Conservation (phyloP, 1,140 invertebrate species). For the Marisa cornuarietis region DNA sequence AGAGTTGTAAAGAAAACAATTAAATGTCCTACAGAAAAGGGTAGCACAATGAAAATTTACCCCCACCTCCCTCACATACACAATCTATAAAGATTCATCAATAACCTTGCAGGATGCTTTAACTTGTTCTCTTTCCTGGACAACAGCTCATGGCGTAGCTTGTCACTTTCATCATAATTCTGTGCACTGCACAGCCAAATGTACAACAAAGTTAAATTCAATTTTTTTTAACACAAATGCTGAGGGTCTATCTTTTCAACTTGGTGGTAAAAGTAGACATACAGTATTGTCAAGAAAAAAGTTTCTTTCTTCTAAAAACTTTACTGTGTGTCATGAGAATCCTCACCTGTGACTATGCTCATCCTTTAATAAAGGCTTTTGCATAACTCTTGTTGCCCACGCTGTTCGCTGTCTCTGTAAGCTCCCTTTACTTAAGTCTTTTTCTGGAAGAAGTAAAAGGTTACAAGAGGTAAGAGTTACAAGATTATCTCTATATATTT, state of each 20-base stretch:
- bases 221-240: neutral
- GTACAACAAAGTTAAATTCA: neutral
- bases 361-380: constrained; percentile 45
- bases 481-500: neutral
- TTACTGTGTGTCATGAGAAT: neutral
- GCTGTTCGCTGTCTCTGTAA: constrained; percentile 54
- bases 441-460: neutral
- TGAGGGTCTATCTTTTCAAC: neutral
- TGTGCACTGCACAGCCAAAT: neutral
- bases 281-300: no score
- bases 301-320: no score
- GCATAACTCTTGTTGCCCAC: constrained; percentile 50
- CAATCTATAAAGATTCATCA: neutral
- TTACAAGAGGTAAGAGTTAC: neutral
- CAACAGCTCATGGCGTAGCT: constrained; percentile 49
- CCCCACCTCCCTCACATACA: no score
- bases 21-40: no score
- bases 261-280: neutral
- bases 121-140: constrained; percentile 47
- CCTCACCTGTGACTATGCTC: constrained; percentile 49
- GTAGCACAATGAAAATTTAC: no score
- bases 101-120: constrained; percentile 12
- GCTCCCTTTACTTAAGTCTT: constrained; percentile 33
- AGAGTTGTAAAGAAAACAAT: no score
- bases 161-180: constrained; percentile 38